Conservation (phyloP, 2,797 vertebrate species). For the Melanogrammus aeglefinus region DNA sequence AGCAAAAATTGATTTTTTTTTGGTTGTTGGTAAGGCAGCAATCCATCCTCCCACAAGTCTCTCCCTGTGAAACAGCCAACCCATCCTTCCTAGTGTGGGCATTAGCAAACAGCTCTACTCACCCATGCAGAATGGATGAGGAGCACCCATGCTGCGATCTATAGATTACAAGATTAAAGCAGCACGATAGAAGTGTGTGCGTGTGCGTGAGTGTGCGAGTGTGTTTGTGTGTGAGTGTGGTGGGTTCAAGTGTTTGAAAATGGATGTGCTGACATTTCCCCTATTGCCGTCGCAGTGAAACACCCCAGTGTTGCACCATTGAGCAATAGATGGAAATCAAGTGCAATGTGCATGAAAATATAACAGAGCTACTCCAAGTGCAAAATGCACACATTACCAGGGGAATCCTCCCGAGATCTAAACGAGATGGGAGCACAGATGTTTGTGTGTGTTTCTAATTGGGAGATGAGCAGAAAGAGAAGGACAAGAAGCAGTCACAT, state of each 20-base stretch:
- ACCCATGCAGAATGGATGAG: constrained; percentile 54
- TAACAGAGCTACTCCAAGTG: neutral
- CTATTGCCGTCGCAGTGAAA: constrained; percentile 27
- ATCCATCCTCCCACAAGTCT: neutral
- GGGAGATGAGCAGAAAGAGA: neutral
- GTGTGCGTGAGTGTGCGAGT: neutral
- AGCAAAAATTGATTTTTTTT: neutral
- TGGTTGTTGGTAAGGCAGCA: neutral
- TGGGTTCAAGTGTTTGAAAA: constrained; percentile 8
- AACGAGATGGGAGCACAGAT: neutral
- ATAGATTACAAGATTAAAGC: constrained; percentile 44
- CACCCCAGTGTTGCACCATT: constrained; percentile 15
- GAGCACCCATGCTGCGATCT: constrained; percentile 61
- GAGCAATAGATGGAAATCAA: neutral
- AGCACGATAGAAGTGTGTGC: constrained; percentile 13
- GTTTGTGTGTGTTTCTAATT: neutral
- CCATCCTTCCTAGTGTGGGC: constrained; percentile 25
- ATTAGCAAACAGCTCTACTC: constrained; percentile 39
- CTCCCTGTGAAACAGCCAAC: neutral
- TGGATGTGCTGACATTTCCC: constrained; percentile 12
- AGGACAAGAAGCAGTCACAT: constrained; percentile 45
- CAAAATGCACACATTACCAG: neutral
- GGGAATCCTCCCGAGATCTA: neutral
- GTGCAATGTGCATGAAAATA: neutral
- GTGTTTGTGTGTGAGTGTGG: neutral